Evolutionary conservation across 2,888 invertebrate genomes (phyloP).

Genomic region (Sphaeridia pumilis): DNA sequence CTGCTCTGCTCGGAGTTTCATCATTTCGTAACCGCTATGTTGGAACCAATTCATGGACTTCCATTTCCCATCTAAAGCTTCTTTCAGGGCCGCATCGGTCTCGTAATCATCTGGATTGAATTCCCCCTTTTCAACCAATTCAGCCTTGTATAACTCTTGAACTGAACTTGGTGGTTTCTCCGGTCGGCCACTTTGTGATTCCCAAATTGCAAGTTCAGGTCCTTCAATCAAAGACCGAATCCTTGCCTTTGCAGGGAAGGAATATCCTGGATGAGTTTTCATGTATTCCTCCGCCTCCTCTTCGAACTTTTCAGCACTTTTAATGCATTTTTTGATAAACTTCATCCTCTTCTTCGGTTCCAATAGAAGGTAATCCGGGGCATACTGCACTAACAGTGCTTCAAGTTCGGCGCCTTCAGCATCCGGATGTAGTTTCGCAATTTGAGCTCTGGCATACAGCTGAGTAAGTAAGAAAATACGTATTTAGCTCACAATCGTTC

Average conservation of each 20-base stretch:
- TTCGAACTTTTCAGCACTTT: constrained; percentile 13
- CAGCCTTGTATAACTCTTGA: constrained; percentile 15
- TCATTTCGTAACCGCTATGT: constrained; percentile 20
- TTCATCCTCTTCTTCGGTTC: constrained; percentile 22
- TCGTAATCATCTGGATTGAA: constrained; percentile 4
- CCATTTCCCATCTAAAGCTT: constrained; percentile 11
- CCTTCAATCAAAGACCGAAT: constrained; percentile 16
- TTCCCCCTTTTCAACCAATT: constrained; percentile 13
- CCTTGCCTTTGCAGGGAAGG: constrained; percentile 10
- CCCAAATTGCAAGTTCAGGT: constrained; percentile 29
- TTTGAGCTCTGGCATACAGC: constrained; percentile 15
- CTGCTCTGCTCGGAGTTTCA: constrained; percentile 8
- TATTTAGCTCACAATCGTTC: not conserved
- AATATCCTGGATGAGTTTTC: constrained; percentile 17
- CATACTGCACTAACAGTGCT: constrained; percentile 15
- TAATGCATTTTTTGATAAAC: constrained; percentile 25
- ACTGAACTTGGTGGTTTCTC: constrained; percentile 12
- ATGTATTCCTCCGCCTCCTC: constrained; percentile 21
- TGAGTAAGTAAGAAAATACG: not conserved
- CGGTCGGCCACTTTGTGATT: constrained; percentile 20
- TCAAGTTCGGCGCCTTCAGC: constrained; percentile 15
- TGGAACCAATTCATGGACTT: constrained; percentile 16
- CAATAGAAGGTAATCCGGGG: constrained; percentile 19
- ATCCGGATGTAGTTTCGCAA: constrained; percentile 19
- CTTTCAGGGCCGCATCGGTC: constrained; percentile 7